A percentile compares a stretch with the other conserved stretches of the same genome.
These are phyloP conservation scores for Trachelus troglodyta DNA, from an alignment of 2,888 invertebrate species.

Conservation along the genomic window DNA sequence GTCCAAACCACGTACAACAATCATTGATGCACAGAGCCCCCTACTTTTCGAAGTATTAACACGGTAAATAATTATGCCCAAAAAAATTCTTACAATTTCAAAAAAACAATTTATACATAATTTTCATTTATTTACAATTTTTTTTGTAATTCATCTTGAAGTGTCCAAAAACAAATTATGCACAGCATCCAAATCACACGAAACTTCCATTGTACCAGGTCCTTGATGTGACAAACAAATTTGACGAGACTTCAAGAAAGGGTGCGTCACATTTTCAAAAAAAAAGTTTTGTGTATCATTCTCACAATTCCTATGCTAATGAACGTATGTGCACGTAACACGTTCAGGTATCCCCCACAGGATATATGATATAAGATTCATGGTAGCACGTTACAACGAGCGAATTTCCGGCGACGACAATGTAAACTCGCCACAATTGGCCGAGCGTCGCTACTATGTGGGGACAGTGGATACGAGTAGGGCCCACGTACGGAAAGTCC, in stretches of 20 bases:
- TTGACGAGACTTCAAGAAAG: not conserved
- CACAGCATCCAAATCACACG: not conserved
- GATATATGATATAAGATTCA: not conserved
- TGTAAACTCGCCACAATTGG: not conserved
- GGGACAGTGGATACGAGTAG: not conserved
- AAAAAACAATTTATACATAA: not conserved
- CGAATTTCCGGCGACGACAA: conserved; percentile 26
- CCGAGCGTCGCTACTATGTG: not conserved
- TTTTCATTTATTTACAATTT: not conserved
- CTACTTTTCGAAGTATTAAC: conserved; percentile 23
- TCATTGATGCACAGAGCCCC: conserved; percentile 11
- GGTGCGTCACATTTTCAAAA: not conserved
- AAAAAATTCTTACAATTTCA: not conserved
- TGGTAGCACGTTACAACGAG: conserved; percentile 1
- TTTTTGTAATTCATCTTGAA: not conserved
- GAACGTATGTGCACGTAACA: conserved; percentile 17
- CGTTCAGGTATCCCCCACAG: conserved; percentile 7
- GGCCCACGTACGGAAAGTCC: not conserved
- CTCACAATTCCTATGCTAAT: conserved; percentile 56
- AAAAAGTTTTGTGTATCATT: conserved; percentile 37
- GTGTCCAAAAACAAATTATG: not conserved
- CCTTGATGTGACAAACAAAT: not conserved
- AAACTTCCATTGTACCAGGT: not conserved
- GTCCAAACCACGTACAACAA: conserved; percentile 5
- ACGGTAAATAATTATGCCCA: not conserved